Percentiles rank a stretch among this genome's conserved stretches.
phyloP scores from a whole-genome alignment of 1,140 invertebrate genomes.

The Apis cerana region DNA sequence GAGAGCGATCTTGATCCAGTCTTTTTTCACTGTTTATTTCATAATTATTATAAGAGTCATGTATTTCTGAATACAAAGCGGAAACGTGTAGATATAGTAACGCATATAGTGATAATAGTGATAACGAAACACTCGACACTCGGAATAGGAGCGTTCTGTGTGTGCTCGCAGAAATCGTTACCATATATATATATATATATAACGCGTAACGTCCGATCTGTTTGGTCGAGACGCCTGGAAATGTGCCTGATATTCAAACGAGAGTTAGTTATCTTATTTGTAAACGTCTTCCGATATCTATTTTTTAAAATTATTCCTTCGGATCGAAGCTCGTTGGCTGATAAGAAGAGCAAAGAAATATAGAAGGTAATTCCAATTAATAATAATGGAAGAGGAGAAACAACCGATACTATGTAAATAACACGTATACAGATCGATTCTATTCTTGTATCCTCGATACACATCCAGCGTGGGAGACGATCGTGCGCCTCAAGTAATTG shows the following conservation, averaged over 20 bases:
- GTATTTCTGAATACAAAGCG: neutral
- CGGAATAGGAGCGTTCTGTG: constrained; percentile 42
- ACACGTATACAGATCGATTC: neutral
- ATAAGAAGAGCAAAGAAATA: neutral
- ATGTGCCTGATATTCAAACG: neutral
- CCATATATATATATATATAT: constrained; percentile 33
- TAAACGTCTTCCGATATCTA: neutral
- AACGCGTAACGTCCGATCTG: constrained; percentile 17
- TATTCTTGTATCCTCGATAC: constrained; percentile 7
- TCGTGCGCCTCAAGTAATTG: constrained; percentile 23
- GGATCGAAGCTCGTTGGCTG: too few species aligned
- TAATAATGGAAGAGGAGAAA: neutral
- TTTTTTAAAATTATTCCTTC: neutral
- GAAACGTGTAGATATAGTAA: neutral
- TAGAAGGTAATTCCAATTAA: neutral
- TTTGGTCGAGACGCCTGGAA: neutral
- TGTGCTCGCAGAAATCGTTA: constrained; percentile 45
- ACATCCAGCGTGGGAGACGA: constrained; percentile 17
- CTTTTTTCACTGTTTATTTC: too few species aligned
- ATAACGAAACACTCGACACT: constrained; percentile 61
- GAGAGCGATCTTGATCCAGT: too few species aligned
- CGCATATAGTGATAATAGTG: constrained; percentile 53
- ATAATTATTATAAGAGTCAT: neutral
- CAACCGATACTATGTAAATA: neutral
- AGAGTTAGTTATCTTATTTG: neutral